Base-by-base conservation (phyloP, 1,140 invertebrate genomes). In the Lordiphosa mommai region DNA sequence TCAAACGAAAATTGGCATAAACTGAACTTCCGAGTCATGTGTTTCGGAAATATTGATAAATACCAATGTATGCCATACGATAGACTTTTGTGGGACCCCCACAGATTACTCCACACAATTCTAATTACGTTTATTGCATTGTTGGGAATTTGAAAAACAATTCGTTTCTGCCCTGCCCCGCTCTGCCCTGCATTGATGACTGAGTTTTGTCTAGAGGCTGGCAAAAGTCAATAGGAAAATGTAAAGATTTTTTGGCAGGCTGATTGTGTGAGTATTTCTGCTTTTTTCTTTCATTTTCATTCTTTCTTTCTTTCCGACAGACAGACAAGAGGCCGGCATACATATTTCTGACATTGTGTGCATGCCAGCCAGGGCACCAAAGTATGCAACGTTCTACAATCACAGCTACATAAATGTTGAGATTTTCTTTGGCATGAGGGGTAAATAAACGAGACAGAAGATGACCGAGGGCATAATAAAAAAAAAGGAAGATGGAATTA, bases 101-200 rank as follows among this genome's bases (percentile, higher is more conserved):
- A 66, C 29, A 46, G 23, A 29, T 30, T 38, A 38, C 32, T 36
- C 50, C 44, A 17, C 14, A 37, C 51, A 67, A 72, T 84, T 82
- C 71, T 82, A 82, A 82, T 82, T 76, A 82, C 66, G 76, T 60
- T 80, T 82, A 82, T 76, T 82, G 72, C 61, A 61, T 74, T 61
- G 72, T 48, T 69, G 61, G 69, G 52, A 60, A 61, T 43, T 49
- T 56, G 48, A 41, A 72, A 51, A 53, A 43, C 48, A 27, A 41
- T 13, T 41, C 30, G 43, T 43, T 47, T 58, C 47, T 23, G 10
- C 5, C 10, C n/a, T 32, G 4, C 12, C 10, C 36, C 43, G 14
- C 49, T 48, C 29, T 34, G 27, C 17, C 38, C 32, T 63, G 49
- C 16, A 61, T 40, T 41, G 59, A 48, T 59, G 58, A 61, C 59